phyloP scores from a whole-genome alignment of 2,888 invertebrate genomes.

The Acanthococcus lagerstroemiae region DNA sequence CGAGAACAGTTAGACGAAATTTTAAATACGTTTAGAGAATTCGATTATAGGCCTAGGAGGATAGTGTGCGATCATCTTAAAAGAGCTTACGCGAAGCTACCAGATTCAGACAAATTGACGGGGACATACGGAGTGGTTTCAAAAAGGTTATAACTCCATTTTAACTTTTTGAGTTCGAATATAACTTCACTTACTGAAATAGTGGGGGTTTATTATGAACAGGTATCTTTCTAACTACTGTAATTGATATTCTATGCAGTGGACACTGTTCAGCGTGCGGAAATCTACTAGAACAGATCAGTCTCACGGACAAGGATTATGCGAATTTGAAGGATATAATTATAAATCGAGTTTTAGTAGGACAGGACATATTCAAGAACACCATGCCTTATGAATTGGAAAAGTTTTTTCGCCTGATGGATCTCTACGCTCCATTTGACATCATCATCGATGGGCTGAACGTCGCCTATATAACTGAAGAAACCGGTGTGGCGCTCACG shows the following conservation, averaged over 20 bases:
- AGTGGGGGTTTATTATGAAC: too few species aligned
- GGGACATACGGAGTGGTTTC: conserved; percentile 32
- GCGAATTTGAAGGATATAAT: conserved; percentile 50
- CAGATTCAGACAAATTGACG: conserved; percentile 34
- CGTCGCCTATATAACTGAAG: conserved; percentile 48
- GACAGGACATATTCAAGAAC: conserved; percentile 62
- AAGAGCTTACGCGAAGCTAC: conserved; percentile 34
- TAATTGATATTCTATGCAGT: conserved; percentile 39
- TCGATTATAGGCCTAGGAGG: conserved; percentile 44
- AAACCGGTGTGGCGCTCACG: conserved; percentile 56
- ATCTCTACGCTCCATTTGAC: conserved; percentile 60
- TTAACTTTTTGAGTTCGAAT: too few species aligned
- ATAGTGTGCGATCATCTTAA: conserved; percentile 41
- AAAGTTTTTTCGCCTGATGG: conserved; percentile 53
- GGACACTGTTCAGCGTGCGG: conserved; percentile 55
- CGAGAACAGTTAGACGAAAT: conserved; percentile 46
- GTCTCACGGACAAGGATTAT: conserved; percentile 54
- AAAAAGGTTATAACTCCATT: background rate
- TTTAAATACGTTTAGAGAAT: conserved; percentile 47
- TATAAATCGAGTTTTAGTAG: conserved; percentile 57
- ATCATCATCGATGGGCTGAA: conserved; percentile 78
- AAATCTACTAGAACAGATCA: conserved; percentile 45
- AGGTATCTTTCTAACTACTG: background rate
- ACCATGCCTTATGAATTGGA: conserved; percentile 62
- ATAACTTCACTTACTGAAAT: too few species aligned